Base-by-base conservation (phyloP, 2,888 invertebrate genomes). In the Plebejus melissa region DNA sequence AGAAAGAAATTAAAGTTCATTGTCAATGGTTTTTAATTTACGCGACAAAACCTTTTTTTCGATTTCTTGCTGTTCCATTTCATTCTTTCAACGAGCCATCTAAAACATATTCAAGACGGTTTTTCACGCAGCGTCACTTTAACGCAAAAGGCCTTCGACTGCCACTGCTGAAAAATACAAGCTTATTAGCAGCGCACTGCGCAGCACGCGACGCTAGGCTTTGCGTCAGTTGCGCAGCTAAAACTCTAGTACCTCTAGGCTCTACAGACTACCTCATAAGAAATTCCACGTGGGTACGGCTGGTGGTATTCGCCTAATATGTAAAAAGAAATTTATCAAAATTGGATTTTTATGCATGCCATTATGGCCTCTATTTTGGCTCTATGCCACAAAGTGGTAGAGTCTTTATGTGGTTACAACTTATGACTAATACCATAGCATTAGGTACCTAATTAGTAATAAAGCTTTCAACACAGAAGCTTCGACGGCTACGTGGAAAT, bases 331-430 rank as follows among this genome's bases (percentile, higher is more conserved):
- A 58, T 22, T 58, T 22, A 28, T 28, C 28, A 60, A 60, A 60
- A 60, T 22, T n/a, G 5, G n/a, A 13, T 7, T 60, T 60, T 65
- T 32, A 7, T 65, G 28, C 65, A 1, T 65, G 13, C 65, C 65
- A 65, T n/a, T n/a, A n/a, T n/a, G n/a, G n/a, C n/a, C n/a, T n/a
- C n/a, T n/a, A n/a, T 65, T 32, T 65, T 65, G 65, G 65, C 65
- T 32, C 13, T 65, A 16, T 22, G 65, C 65, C 65, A 65, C 28
- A 65, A 65, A 65, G 1, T 65, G 65, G 13, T 65, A 22, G 60
- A 60, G 65, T 32, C 32, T 65, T 65, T 65, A 65, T 65, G 65
- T 65, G 65, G 65, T 65, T 36, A 32, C 13, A 13, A 65, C 32
- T 65, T 13, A 32, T 65, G 22, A 60, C 28, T 28, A 36, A 60